Conservation (phyloP, 2,797 vertebrate genomes). For the Tinamus major region DNA sequence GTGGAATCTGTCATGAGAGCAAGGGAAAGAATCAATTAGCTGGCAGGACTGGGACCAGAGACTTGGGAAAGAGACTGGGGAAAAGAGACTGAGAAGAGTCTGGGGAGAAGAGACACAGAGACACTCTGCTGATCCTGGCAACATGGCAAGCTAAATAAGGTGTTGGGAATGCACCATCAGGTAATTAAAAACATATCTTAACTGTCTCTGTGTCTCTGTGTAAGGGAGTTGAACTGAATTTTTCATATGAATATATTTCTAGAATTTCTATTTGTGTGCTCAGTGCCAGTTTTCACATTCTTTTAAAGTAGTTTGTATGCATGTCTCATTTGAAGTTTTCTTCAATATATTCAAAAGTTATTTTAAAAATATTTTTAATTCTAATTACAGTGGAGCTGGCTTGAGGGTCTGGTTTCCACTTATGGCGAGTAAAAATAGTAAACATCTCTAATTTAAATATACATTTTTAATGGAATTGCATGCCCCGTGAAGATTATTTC, state of each 20-base stretch:
- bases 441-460: constrained; percentile 36
- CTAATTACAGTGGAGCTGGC: not conserved
- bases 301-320: not conserved
- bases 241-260: not conserved
- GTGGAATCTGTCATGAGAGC: not conserved
- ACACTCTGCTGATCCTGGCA: not conserved
- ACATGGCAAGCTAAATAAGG: not conserved
- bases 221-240: not conserved
- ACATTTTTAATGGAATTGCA: constrained; percentile 17
- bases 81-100: not conserved
- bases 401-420: not conserved
- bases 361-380: constrained; percentile 21
- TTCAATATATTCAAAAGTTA: not conserved
- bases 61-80: not conserved
- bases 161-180: not conserved
- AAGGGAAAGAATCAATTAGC: not conserved
- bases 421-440: constrained; percentile 14
- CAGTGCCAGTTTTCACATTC: not conserved
- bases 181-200: not conserved
- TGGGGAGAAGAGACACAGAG: not conserved
- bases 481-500: constrained; percentile 34
- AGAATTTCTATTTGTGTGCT: not conserved
- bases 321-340: not conserved
- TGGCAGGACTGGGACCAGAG: not conserved
- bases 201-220: not conserved